Conservation (phyloP, 2,113 vertebrate genomes). For the Zapornia atra region DNA sequence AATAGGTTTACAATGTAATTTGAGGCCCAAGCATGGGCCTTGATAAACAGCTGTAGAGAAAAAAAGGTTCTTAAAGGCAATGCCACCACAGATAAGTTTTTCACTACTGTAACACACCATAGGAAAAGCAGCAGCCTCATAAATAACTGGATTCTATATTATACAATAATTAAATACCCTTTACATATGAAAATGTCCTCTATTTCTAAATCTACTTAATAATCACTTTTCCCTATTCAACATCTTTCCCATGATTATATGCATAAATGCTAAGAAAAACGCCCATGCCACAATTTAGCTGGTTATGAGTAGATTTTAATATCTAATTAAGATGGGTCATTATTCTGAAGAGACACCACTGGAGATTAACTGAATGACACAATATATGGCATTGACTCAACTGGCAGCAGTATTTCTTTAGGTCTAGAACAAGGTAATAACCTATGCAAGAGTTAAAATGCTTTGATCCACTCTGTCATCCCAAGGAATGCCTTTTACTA, state of each 20-base stretch:
- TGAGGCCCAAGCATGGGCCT: background rate
- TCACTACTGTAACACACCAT: background rate
- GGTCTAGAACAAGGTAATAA: background rate
- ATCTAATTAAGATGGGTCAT: constrained; percentile 8
- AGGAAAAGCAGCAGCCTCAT: constrained; percentile 21
- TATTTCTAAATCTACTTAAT: constrained; percentile 31
- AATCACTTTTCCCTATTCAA: background rate
- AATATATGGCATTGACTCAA: constrained; percentile 1
- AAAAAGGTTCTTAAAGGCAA: background rate
- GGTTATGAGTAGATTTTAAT: constrained; percentile 18
- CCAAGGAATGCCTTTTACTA: background rate
- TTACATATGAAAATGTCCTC: background rate
- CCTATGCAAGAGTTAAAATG: background rate
- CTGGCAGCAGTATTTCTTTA: background rate
- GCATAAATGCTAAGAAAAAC: constrained; percentile 33
- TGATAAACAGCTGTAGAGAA: background rate
- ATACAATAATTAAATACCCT: constrained; percentile 24
- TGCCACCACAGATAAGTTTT: background rate
- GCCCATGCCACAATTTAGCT: background rate
- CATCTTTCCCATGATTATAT: background rate
- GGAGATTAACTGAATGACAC: background rate
- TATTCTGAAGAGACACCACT: constrained; percentile 27
- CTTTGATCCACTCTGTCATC: constrained; percentile 37
- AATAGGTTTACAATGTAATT: constrained; percentile 12
- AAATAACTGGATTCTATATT: constrained; percentile 2